Conservation (phyloP, 2,113 vertebrate genomes). For the Tonatia bakeri region DNA sequence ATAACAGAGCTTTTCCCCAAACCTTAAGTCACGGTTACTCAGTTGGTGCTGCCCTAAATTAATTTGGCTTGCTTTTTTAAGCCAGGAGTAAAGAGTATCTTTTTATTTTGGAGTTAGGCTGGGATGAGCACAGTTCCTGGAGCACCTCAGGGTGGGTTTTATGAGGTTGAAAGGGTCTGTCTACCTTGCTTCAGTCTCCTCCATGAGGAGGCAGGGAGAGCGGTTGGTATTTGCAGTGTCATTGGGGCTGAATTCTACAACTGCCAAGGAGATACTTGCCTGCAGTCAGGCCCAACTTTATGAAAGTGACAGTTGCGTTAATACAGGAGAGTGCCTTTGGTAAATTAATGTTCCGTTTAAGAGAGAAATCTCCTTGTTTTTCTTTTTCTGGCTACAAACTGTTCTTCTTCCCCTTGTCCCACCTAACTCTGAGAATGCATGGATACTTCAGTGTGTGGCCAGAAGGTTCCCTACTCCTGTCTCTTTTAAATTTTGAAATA, state of each 20-base stretch:
- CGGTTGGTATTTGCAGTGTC: slow-evolving; percentile 50
- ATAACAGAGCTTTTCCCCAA: background rate
- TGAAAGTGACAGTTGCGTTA: slow-evolving; percentile 1
- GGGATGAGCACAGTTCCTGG: background rate
- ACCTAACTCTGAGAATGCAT: background rate
- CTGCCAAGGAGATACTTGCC: slow-evolving; percentile 12
- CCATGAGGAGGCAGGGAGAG: background rate
- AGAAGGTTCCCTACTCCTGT: background rate
- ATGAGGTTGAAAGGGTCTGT: background rate
- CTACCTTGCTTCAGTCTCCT: background rate
- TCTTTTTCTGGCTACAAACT: slow-evolving; percentile 39
- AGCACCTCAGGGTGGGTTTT: background rate
- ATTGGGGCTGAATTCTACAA: background rate
- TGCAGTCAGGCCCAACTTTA: background rate
- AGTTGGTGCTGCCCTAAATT: background rate
- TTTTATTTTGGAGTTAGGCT: background rate
- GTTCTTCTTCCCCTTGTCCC: background rate
- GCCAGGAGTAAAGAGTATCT: background rate
- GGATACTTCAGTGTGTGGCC: slow-evolving; percentile 16
- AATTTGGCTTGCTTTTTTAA: slow-evolving; percentile 26
- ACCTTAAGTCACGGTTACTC: background rate
- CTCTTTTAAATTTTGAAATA: background rate
- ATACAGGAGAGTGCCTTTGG: background rate
- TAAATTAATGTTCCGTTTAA: slow-evolving; percentile 2
- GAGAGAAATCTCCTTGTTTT: background rate